Base-by-base conservation (phyloP, 2,888 invertebrate genomes). In the Morpho deidamia region DNA sequence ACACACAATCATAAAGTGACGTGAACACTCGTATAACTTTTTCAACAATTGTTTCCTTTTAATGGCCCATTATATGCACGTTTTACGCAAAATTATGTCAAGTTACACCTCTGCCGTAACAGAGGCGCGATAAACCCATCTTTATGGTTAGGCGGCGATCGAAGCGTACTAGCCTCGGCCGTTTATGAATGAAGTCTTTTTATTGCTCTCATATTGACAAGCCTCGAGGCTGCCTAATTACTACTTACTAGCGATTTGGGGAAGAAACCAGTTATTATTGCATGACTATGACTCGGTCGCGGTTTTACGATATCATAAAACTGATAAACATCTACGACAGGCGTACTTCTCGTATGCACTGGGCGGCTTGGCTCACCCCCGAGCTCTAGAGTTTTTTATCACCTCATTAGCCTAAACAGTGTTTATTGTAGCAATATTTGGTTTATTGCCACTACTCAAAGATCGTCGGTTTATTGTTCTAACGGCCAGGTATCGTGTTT, bases 31-130 rank as follows among this genome's bases (percentile, higher is more conserved):
- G 81, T 87, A 84, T 86, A 86, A 89, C 85, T 88, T 89, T 89
- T 89, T 88, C 80, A 88, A 87, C 88, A 88, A 89, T 88, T 87
- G 88, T 89, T 88, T 87, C 83, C 81, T 81, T 87, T 88, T 88
- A 88, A 89, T 88, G 83, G 87, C 74, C 86, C 84, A 86, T 89
- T 86, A 88, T 86, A 84, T 84, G 78, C 81, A 80, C 77, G 84
- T 83, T 88, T 86, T 86, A 86, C 84, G 87, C 86, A 88, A 88
- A 88, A 87, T 85, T 85, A 88, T 88, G 85, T 88, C 83, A 86
- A 82, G 85, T 81, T 87, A 86, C 87, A 88, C 87, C 82, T 86
- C 81, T 78, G 80, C 78, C 77, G 83, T 85, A 83, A 86, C 82
- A 76, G 78, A 77, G 76, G 78, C 74, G 74, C 85, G 83, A 86